These are phyloP conservation scores for Xenotilapia caudafasciata DNA, from an alignment of 2,113 vertebrate genomes.

Conservation along the genomic window DNA sequence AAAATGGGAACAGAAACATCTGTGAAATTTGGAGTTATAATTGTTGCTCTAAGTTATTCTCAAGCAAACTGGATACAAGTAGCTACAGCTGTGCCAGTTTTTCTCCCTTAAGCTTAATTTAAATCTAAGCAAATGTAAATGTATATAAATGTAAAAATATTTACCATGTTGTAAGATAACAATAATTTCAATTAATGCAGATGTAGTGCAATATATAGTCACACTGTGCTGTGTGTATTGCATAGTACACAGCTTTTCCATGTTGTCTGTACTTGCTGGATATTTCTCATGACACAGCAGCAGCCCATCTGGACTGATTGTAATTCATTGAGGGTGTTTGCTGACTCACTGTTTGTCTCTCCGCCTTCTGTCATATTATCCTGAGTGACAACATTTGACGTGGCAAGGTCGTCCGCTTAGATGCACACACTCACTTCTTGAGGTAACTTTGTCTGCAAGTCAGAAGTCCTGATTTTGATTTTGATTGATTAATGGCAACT, in stretches of 20 bases:
- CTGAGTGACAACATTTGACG: constrained; percentile 47
- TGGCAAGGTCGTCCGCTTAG: constrained; percentile 26
- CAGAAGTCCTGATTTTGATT: background rate
- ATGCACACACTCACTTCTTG: background rate
- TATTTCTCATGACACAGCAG: constrained; percentile 50
- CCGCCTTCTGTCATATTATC: constrained; percentile 24
- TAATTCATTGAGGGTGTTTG: constrained; percentile 54
- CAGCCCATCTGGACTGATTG: constrained; percentile 51
- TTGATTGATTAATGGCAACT: constrained; percentile 21
- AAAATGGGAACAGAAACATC: constrained; percentile 2
- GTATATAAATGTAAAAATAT: rapidly evolving
- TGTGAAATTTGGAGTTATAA: background rate
- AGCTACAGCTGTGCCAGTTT: background rate
- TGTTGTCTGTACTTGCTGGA: background rate
- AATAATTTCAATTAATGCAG: background rate
- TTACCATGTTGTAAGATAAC: background rate
- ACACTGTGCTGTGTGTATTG: rapidly evolving
- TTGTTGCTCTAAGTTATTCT: background rate
- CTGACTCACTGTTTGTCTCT: constrained; percentile 62
- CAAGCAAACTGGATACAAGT: background rate
- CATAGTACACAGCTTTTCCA: background rate
- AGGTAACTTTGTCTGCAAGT: constrained; percentile 8
- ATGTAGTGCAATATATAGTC: background rate
- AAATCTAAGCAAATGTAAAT: background rate
- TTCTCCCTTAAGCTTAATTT: background rate